These are phyloP conservation scores for Exaiptasia diaphana DNA, from an alignment of 64 coral and sea anemone genomes.

Conservation along the genomic window DNA sequence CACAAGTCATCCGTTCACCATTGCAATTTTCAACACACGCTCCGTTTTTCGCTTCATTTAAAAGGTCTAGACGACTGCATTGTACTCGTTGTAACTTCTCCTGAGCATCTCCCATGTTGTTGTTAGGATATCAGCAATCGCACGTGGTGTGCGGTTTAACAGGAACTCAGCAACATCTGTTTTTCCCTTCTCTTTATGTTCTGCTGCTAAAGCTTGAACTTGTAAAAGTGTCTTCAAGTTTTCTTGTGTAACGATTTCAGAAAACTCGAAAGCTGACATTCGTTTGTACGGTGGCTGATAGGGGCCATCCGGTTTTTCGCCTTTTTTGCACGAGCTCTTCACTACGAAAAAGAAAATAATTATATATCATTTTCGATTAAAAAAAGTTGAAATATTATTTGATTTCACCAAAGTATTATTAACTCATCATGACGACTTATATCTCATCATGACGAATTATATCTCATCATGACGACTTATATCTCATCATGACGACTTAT, in stretches of 20 bases:
- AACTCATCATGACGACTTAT: too few relatives aligned
- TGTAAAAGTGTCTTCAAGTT: neutral
- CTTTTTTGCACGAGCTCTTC: neutral
- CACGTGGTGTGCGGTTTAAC: neutral
- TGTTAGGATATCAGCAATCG: conserved; percentile 16
- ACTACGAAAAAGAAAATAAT: too few relatives aligned
- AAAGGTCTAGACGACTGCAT: neutral
- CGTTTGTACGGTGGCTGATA: conserved; percentile 2
- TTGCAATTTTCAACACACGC: conserved; percentile 4
- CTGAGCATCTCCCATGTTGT: conserved; percentile 29
- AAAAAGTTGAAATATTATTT: too few relatives aligned
- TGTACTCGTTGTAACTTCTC: neutral
- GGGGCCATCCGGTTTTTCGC: neutral
- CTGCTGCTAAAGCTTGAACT: neutral
- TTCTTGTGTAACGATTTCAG: neutral
- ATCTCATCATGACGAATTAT: too few relatives aligned
- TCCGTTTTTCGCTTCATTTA: neutral
- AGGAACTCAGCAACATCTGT: conserved; percentile 33
- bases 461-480: too few relatives aligned
- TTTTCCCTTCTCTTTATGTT: conserved; percentile 23
- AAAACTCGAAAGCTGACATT: neutral
- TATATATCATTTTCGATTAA: too few relatives aligned
- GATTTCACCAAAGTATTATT: too few relatives aligned
- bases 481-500: too few relatives aligned
- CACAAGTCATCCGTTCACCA: neutral